phyloP scores from a whole-genome alignment of 2,888 invertebrate genomes.

The Caenorhabditis japonica region DNA sequence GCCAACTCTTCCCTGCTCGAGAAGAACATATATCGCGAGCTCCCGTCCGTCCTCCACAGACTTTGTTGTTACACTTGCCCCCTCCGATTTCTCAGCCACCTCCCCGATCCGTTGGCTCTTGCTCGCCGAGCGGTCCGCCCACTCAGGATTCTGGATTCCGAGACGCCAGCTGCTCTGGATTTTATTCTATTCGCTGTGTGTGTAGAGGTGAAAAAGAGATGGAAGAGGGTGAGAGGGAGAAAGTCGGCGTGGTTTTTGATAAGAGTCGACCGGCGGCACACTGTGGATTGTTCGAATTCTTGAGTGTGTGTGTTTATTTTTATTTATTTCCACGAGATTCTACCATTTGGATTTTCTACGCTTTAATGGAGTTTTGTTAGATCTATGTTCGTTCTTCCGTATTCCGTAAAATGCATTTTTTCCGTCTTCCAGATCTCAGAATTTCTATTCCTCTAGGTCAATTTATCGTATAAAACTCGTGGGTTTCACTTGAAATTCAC shows the following conservation, averaged over 20 bases:
- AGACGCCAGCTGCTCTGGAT: not conserved
- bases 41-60: too few relatives aligned
- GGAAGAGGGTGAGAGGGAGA: not conserved
- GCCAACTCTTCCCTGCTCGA: not conserved
- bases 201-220: not conserved
- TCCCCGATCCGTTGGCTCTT: not conserved
- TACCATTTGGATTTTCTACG: too few relatives aligned
- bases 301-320: too few relatives aligned
- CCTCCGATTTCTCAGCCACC: constrained; percentile 4
- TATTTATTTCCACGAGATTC: too few relatives aligned
- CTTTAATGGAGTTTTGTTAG: too few relatives aligned
- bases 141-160: not conserved
- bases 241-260: not conserved
- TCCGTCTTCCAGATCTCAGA: too few relatives aligned
- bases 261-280: too few relatives aligned
- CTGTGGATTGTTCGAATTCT: constrained; percentile 14
- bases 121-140: not conserved
- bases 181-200: not conserved
- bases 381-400: too few relatives aligned
- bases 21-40: not conserved
- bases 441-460: too few relatives aligned
- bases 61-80: not conserved
- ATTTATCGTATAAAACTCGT: too few relatives aligned
- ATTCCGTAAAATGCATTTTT: too few relatives aligned
- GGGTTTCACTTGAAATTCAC: too few relatives aligned